These are phyloP conservation scores for Pluvianellus socialis DNA, from an alignment of 2,113 vertebrate genomes.

Conservation along the genomic window DNA sequence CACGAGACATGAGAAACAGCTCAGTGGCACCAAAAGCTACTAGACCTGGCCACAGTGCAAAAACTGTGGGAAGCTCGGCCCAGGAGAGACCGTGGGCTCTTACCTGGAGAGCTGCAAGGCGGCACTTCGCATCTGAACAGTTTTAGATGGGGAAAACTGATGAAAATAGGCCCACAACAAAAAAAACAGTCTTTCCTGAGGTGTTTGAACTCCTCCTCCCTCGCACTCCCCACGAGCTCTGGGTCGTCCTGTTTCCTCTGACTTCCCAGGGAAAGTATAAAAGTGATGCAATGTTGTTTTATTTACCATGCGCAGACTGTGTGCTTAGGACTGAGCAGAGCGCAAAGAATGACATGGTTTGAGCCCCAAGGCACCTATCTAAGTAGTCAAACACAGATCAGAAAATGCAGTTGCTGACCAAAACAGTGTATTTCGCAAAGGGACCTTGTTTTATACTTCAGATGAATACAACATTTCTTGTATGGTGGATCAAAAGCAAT, in stretches of 20 bases:
- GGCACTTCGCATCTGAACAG: background rate
- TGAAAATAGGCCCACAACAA: background rate
- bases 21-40: background rate
- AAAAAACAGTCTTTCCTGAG: background rate
- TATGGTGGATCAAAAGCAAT: background rate
- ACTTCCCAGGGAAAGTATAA: background rate
- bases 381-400: background rate
- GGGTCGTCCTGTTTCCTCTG: background rate
- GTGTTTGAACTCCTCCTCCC: background rate
- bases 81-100: background rate
- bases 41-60: background rate
- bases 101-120: fast-evolving
- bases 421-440: background rate
- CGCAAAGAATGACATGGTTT: background rate
- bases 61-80: background rate
- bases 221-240: background rate
- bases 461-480: background rate
- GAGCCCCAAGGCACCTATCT: background rate
- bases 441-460: background rate
- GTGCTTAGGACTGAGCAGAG: background rate
- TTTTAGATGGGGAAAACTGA: background rate
- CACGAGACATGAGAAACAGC: background rate
- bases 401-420: background rate
- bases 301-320: background rate
- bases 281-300: background rate